These are phyloP conservation scores for Galerucella nymphaeae DNA, from an alignment of 2,888 invertebrate species.

Conservation along the genomic window DNA sequence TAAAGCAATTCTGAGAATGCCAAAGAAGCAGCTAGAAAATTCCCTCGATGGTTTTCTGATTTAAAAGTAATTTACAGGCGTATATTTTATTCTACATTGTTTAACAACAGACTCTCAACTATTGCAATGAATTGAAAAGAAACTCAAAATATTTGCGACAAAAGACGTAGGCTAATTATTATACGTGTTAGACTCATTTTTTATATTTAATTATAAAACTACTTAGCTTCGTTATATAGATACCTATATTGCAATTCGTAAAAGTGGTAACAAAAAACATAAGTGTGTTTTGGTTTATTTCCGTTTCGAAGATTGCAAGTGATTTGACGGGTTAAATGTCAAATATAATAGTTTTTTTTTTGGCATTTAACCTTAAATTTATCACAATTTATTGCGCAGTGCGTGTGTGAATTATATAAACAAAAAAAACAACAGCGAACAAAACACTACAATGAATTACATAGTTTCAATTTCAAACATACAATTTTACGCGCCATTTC, in stretches of 20 bases:
- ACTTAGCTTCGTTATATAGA: slow-evolving; percentile 5
- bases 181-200: slow-evolving; percentile 25
- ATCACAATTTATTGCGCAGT: background rate
- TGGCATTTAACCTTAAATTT: background rate
- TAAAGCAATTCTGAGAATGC: too few relatives aligned
- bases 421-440: background rate
- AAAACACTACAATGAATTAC: background rate
- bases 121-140: background rate
- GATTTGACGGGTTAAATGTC: background rate
- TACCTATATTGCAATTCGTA: slow-evolving; percentile 13
- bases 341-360: background rate
- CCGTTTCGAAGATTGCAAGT: background rate
- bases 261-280: slow-evolving; percentile 1
- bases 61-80: background rate
- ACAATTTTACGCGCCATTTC: too few relatives aligned
- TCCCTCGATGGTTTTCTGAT: background rate
- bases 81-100: slow-evolving; percentile 9
- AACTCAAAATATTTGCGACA: slow-evolving; percentile 24
- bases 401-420: background rate
- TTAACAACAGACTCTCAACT: background rate
- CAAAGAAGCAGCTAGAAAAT: too few relatives aligned
- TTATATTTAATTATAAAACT: slow-evolving; percentile 13
- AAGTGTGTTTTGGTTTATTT: background rate
- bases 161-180: slow-evolving; percentile 27
- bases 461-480: too few relatives aligned